Conservation (phyloP, 2,888 invertebrate species). For the Heliconius hortense region DNA sequence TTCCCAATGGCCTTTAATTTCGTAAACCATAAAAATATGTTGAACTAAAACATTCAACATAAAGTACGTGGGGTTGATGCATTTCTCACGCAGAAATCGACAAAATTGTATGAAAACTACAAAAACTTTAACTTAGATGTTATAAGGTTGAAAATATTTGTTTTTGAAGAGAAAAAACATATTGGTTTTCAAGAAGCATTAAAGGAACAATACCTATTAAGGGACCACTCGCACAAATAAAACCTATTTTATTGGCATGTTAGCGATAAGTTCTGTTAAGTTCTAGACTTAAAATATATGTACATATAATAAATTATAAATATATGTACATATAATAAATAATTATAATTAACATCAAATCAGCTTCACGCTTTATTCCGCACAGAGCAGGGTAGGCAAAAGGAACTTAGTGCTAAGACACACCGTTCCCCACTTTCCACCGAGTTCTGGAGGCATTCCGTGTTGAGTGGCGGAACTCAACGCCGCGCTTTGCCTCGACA, state of each 20-base stretch:
- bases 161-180: not conserved
- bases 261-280: constrained; percentile 16
- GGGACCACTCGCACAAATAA: constrained; percentile 25
- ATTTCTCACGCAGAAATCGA: constrained; percentile 30
- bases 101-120: constrained; percentile 13
- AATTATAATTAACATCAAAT: too few relatives aligned
- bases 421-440: too few relatives aligned
- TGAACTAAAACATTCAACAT: constrained; percentile 28
- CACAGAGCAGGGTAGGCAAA: too few relatives aligned
- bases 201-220: constrained; percentile 33
- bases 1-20: constrained; percentile 22
- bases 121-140: not conserved
- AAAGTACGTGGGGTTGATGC: constrained; percentile 23
- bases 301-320: not conserved
- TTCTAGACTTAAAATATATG: constrained; percentile 9
- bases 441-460: too few relatives aligned
- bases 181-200: constrained; percentile 17
- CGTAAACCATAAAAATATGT: constrained; percentile 35
- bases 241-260: constrained; percentile 23
- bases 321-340: too few relatives aligned
- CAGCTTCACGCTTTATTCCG: too few relatives aligned
- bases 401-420: too few relatives aligned
- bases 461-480: too few relatives aligned
- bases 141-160: constrained; percentile 24
- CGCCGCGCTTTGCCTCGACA: too few relatives aligned